Conservation (phyloP, 2,113 vertebrate genomes). For the Scopus umbretta region DNA sequence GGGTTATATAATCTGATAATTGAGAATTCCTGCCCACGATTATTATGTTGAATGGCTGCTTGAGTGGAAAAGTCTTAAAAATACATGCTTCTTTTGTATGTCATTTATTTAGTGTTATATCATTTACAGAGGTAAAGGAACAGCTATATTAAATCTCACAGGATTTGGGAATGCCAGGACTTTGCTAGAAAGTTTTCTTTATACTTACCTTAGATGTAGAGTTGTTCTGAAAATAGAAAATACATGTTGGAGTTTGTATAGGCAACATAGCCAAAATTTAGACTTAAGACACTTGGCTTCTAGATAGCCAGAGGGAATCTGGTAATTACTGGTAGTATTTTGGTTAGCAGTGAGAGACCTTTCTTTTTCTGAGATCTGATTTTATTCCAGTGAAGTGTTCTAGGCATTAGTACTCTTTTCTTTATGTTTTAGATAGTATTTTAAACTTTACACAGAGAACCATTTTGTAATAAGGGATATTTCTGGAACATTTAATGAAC, state of each 20-base stretch:
- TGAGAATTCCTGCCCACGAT: not conserved
- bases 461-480: not conserved
- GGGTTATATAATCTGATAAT: not conserved
- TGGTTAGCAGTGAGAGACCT: not conserved
- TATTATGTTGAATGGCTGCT: not conserved
- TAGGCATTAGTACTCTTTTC: not conserved
- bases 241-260: not conserved
- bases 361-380: not conserved
- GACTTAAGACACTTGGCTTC: not conserved
- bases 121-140: not conserved
- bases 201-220: not conserved
- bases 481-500: not conserved
- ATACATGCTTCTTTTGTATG: not conserved
- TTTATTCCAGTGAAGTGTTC: not conserved
- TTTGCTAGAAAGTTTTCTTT: not conserved
- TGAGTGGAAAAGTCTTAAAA: not conserved
- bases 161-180: not conserved
- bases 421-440: not conserved
- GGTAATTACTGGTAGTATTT: not conserved
- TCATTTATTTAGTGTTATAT: not conserved
- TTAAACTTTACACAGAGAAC: not conserved
- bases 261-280: not conserved
- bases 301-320: not conserved
- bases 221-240: not conserved
- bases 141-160: not conserved